Evolutionary conservation across 1,140 invertebrate species (phyloP).

Genomic region (Bilobella aurantiaca): DNA sequence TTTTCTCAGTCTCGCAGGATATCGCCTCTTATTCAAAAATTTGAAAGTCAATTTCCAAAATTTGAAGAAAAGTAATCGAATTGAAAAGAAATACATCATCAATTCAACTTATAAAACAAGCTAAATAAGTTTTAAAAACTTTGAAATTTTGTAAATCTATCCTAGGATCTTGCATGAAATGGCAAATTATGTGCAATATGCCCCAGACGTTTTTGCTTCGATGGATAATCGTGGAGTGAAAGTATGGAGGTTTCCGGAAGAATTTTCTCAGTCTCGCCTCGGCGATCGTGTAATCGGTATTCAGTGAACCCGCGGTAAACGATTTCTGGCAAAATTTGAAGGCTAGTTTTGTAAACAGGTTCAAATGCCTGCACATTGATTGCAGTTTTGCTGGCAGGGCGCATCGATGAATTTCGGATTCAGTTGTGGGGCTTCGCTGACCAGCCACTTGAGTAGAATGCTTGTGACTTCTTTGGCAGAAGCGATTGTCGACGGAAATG

Average conservation of each 20-base stretch:
- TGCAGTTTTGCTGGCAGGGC: slow-evolving; percentile 28
- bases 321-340: too few relatives aligned
- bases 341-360: slow-evolving; percentile 18
- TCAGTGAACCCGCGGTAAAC: not conserved
- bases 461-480: slow-evolving; percentile 34
- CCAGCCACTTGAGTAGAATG: slow-evolving; percentile 31
- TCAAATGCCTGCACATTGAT: slow-evolving; percentile 36
- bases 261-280: slow-evolving; percentile 35
- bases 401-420: slow-evolving; percentile 29
- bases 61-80: too few relatives aligned
- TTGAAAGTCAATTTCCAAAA: too few relatives aligned
- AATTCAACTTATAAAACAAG: too few relatives aligned
- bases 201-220: slow-evolving; percentile 27
- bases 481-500: slow-evolving; percentile 36
- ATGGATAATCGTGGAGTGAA: slow-evolving; percentile 25
- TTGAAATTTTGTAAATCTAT: too few relatives aligned
- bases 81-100: too few relatives aligned
- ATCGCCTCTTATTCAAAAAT: too few relatives aligned
- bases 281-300: slow-evolving; percentile 35
- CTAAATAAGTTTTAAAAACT: too few relatives aligned
- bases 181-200: slow-evolving; percentile 34
- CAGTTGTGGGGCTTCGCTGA: slow-evolving; percentile 31
- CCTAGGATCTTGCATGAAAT: too few relatives aligned
- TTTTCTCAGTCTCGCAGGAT: slow-evolving; percentile 35
- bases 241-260: slow-evolving; percentile 34